Evolutionary conservation across 1,140 invertebrate genomes (phyloP), one percentile per base, ranked within the genome.

Genomic region (Diabrotica undecimpunctata): DNA sequence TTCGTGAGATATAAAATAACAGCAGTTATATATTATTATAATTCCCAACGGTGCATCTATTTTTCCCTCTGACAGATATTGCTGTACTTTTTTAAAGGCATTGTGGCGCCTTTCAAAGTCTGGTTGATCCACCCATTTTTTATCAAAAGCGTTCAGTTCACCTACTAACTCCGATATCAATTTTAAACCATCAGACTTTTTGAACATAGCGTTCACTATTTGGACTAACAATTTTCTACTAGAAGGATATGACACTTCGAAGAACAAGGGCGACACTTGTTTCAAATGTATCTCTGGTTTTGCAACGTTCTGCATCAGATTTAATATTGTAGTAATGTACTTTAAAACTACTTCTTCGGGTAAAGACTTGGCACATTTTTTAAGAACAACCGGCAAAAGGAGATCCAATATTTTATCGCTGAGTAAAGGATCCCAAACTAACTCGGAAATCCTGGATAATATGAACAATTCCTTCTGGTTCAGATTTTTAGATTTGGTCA

Each of bases 71-170:
- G 86, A 83, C 8, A 85, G 74, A 41, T 90, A 77, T 35, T 78
- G 66, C 60, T 87, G 84, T 51, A 96, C 84, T 68, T 82, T 75
- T 65, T 86, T 84, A 58, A 92, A 91, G 0, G 89, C 85, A 59
- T 89, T 86, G 10, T 97, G 77, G 69, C 96, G 83, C 65, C 83
- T 84, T 54, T 92, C 86, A 75, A 92, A 96, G 79, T 98, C 95
- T 0, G 96, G 94, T 75, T 98, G 95, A 68, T 97, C 95, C 7
- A 97, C 83, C 85, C 91, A 91, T 62, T 87, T 86, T 14, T 83
- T 80, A 79, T 97, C 91, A 83, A 87, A 97, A 0, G 95, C 86
- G 81, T 98, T 98, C 41, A 98, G 81, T 72, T 90, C 83, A 5
- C 72, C 73, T 6, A 93, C 78, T 6, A 91, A 66, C 6, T 83